Evolutionary conservation across 2,888 invertebrate species (phyloP), one percentile per base, ranked within the genome.

Genomic region (Sisyra nigra): DNA sequence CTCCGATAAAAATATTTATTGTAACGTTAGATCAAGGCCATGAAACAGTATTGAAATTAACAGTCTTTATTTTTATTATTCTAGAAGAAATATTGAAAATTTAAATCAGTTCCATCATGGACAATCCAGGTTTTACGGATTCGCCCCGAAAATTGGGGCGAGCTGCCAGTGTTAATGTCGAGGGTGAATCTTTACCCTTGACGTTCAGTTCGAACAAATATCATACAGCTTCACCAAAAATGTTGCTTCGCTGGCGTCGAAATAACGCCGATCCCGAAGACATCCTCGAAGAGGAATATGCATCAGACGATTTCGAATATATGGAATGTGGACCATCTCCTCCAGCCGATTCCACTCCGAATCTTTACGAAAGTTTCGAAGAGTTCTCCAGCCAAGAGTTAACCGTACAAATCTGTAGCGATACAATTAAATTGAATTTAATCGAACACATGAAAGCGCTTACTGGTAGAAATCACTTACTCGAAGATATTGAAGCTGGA

Each of bases 241-340:
- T 44, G 40, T 31, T 41, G 31, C 24, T 44, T 9, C 41, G 58
- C 51, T 58, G 59, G 61, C 51, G 59, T 18, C 48, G 54, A 35
- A 46, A 52, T 13, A 52, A 52, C 8, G 54, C 53, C 11, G 59
- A 62, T 44, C 59, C 60, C 10, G 59, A 60, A 45, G 55, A 56
- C 33, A 55, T 74, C 59, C 68, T 78, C 52, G 79, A 79, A 56
- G 71, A 78, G 48, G 77, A 76, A 57, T 74, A 71, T 57, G 76
- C 79, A 47, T 72, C 77, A 53, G 74, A 71, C 37, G 78, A 78
- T 61, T 76, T 78, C 59, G 78, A 79, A 61, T 81, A 79, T 61
- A 80, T 83, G 69, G 80, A 82, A 59, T 80, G 79, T 53, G 83
- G 83, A 45, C 80, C 80, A 32, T 80, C 83, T 13, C 83, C 83